Evolutionary conservation across 2,797 vertebrate species (phyloP).

Genomic region (Chloroceryle amazona): DNA sequence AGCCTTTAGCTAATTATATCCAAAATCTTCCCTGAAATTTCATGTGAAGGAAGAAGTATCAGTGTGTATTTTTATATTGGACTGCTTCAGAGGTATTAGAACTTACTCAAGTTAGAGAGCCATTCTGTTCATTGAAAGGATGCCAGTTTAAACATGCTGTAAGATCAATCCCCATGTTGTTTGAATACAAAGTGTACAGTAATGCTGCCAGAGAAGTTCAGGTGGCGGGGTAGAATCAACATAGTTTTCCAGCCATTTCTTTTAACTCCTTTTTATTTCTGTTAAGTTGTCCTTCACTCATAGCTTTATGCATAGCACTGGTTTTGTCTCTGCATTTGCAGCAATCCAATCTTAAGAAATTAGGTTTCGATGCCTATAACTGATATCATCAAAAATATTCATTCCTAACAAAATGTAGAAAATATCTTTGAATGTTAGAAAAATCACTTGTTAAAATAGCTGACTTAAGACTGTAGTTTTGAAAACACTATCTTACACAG

Average conservation of each 20-base stretch:
- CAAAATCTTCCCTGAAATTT: background rate
- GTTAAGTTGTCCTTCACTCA: background rate
- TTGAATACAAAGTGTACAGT: background rate
- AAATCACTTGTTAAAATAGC: background rate
- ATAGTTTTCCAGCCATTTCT: background rate
- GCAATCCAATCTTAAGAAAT: background rate
- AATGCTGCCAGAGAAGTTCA: background rate
- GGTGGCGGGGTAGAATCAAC: background rate
- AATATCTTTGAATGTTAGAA: background rate
- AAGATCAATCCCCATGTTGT: background rate
- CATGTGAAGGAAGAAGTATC: background rate
- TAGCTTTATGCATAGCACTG: background rate
- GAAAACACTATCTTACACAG: background rate
- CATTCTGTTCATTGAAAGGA: background rate
- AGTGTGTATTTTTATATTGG: background rate
- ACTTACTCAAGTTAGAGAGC: background rate
- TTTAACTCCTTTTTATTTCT: conserved; percentile 15
- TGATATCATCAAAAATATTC: background rate
- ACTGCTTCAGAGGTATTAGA: background rate
- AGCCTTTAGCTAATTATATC: background rate
- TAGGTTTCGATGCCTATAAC: background rate
- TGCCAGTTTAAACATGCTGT: background rate
- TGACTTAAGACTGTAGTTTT: background rate
- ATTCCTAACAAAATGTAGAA: background rate
- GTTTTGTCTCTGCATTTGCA: conserved; percentile 9